Base-by-base conservation (phyloP, 2,113 vertebrate genomes). In the Mesembrinibis cayennensis region DNA sequence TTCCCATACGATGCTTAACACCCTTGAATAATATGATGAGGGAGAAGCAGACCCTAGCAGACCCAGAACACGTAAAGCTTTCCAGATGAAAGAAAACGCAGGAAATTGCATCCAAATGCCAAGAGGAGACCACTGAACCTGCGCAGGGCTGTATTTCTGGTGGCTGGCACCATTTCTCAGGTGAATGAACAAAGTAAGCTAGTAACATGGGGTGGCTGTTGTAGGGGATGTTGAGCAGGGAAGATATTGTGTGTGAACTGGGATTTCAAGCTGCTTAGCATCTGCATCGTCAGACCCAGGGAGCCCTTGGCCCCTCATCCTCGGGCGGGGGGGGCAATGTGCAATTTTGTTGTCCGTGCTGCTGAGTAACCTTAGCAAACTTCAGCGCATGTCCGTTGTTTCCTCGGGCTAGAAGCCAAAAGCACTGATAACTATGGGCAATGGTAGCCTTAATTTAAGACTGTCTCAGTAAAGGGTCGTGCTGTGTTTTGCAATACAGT, bases 271-370 rank as follows among this genome's bases (percentile, higher is more conserved):
- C 52, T 90, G 29, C 18, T 82, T 30, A 44, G 34, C 40, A 58
- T 45, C 16, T 63, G 16, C 22, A 10, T n/a, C 3, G 0, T 81
- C 42, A 67, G 27, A 73, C 30, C 27, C 40, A n/a, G 30, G 36
- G 45, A 89, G 7, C 30, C 34, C 23, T 69, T 72, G 44, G 38
- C 14, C 22, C 5, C 38, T 65, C 45, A 77, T 76, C 42, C 53
- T 82, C 10, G 2, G 9, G 18, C 4, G 2, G n/a, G 6, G 16
- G 5, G 16, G 5, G 6, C 11, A 66, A 45, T 2, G 3, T 25
- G 26, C 47, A n/a, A 65, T 92, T 93, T 80, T 58, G 9, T 70
- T 90, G 36, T 71, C 29, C 47, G 0, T 42, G 50, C n/a, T 63
- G 34, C 45, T 53, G 58, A 47, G 38, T 52, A 80, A 65, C 25